phyloP scores from a whole-genome alignment of 2,797 vertebrate species.

The Helostoma temminkii region DNA sequence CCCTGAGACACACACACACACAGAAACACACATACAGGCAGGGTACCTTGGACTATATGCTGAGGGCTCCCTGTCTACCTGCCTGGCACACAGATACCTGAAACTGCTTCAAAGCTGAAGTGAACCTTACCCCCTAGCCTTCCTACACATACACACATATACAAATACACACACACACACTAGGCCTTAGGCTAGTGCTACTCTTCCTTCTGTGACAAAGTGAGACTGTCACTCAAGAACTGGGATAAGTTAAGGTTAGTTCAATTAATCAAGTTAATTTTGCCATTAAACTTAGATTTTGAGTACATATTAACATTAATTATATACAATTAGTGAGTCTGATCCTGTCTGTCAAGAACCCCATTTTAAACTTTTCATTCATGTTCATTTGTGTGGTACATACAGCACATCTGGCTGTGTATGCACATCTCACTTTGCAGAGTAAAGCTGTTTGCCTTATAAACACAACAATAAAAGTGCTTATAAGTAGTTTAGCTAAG shows the following conservation, averaged over 20 bases:
- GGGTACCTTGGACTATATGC: slow-evolving; percentile 68
- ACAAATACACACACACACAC: slow-evolving; percentile 24
- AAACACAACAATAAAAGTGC: neutral
- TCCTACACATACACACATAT: slow-evolving; percentile 13
- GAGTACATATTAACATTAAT: too few relatives aligned
- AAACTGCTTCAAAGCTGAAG: slow-evolving; percentile 94
- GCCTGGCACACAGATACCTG: slow-evolving; percentile 89
- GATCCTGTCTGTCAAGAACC: too few relatives aligned
- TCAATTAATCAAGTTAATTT: too few relatives aligned
- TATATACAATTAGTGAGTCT: too few relatives aligned
- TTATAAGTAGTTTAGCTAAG: neutral
- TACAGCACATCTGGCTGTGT: too few relatives aligned
- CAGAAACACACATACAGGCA: slow-evolving; percentile 19
- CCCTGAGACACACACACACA: slow-evolving; percentile 37
- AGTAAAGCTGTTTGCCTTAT: too few relatives aligned
- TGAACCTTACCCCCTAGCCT: slow-evolving; percentile 49
- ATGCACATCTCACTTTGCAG: too few relatives aligned
- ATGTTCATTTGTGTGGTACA: too few relatives aligned
- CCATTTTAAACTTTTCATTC: too few relatives aligned
- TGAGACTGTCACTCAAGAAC: slow-evolving; percentile 40
- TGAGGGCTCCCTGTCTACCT: slow-evolving; percentile 73
- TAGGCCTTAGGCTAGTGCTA: slow-evolving; percentile 38
- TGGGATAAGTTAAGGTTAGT: neutral
- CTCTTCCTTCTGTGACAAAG: slow-evolving; percentile 47
- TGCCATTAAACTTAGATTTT: too few relatives aligned